Conservation (phyloP, 1,140 invertebrate genomes). For the Papilio polytes region DNA sequence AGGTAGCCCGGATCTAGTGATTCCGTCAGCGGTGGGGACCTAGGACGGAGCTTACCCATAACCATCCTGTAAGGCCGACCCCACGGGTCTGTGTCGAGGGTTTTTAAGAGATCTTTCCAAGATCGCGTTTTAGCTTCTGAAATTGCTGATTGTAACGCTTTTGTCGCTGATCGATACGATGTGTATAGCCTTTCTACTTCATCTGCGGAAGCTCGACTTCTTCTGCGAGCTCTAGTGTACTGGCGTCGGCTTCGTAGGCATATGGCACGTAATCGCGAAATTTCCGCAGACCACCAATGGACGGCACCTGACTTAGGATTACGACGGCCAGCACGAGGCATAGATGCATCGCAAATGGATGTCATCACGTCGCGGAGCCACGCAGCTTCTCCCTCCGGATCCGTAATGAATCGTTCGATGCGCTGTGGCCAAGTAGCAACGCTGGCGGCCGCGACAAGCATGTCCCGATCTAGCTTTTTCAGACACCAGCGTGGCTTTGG, state of each 20-base stretch:
- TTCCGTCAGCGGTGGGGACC: slow-evolving; percentile 30
- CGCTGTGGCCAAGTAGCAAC: not conserved
- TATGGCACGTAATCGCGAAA: slow-evolving; percentile 10
- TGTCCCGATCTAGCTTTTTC: too few relatives aligned
- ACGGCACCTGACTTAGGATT: not conserved
- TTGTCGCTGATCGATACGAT: slow-evolving; percentile 28
- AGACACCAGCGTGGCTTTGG: too few relatives aligned
- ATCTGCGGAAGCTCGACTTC: not conserved
- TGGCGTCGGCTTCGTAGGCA: slow-evolving; percentile 46
- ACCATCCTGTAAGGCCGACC: slow-evolving; percentile 28
- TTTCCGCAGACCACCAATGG: slow-evolving; percentile 39
- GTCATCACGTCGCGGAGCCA: slow-evolving; percentile 37
- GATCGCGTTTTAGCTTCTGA: slow-evolving; percentile 3
- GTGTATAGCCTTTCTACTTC: slow-evolving; percentile 27
- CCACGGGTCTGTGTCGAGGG: slow-evolving; percentile 38
- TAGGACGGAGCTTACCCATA: slow-evolving; percentile 35
- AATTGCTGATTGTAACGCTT: slow-evolving; percentile 26
- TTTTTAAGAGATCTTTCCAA: slow-evolving; percentile 19
- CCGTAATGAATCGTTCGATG: not conserved
- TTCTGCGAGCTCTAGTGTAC: slow-evolving; percentile 36
- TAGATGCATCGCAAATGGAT: slow-evolving; percentile 33
- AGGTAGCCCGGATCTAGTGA: slow-evolving; percentile 21
- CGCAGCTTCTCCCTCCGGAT: slow-evolving; percentile 35
- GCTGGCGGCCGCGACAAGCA: too few relatives aligned
- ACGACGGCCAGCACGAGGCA: slow-evolving; percentile 13